Evolutionary conservation across 1,140 invertebrate genomes (phyloP).

Genomic region (Drosophila willistoni): DNA sequence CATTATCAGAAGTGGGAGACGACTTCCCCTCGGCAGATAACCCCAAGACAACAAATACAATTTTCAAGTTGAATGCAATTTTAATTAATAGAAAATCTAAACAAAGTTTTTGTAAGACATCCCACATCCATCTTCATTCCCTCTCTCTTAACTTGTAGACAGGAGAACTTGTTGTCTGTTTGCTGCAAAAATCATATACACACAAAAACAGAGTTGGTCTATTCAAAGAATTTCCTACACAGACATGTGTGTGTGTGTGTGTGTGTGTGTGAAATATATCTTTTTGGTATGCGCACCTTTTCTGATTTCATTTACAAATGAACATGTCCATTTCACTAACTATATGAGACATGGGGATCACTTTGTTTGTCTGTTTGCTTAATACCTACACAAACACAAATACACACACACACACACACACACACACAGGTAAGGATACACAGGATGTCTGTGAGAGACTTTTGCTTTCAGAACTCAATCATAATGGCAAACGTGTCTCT

Average conservation of each 20-base stretch:
- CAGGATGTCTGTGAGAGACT: conserved; percentile 32
- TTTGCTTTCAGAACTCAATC: conserved; percentile 61
- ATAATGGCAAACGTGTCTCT: conserved; percentile 74
- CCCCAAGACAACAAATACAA: conserved; percentile 67
- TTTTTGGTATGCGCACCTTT: conserved; percentile 43
- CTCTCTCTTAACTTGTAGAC: conserved; percentile 18
- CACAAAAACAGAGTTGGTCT: background rate
- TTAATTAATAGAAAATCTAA: conserved; percentile 83
- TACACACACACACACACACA: background rate
- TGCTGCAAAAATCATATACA: conserved; percentile 51
- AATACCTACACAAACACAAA: background rate
- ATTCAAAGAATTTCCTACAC: background rate
- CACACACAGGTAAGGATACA: background rate
- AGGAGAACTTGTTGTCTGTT: conserved; percentile 36
- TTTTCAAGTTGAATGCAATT: conserved; percentile 82
- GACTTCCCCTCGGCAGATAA: conserved; percentile 43
- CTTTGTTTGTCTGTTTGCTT: conserved; percentile 30
- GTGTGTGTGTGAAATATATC: conserved; percentile 35
- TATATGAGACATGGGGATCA: conserved; percentile 26
- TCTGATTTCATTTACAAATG: conserved; percentile 78
- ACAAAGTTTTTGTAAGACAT: conserved; percentile 60
- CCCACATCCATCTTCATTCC: conserved; percentile 1
- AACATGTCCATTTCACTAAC: conserved; percentile 48
- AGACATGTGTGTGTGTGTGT: conserved; percentile 17
- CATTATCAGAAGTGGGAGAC: conserved; percentile 58